Percentiles rank a stretch among this genome's conserved stretches.
Evolutionary conservation across 2,113 vertebrate genomes (phyloP).

Genomic region (Oreocharis arfaki): DNA sequence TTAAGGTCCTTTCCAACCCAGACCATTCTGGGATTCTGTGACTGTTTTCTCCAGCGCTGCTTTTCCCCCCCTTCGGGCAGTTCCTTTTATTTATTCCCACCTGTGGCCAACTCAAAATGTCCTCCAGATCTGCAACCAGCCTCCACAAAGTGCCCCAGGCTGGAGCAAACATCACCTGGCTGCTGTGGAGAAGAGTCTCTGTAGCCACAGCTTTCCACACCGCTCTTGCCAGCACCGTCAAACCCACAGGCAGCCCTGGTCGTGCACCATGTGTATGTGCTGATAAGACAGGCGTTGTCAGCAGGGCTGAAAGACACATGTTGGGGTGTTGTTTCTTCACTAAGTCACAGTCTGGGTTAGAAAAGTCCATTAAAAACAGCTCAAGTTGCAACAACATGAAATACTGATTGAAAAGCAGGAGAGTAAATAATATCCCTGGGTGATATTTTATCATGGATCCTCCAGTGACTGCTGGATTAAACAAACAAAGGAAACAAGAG

Average conservation of each 20-base stretch:
- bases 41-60: neutral
- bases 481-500: neutral
- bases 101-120: neutral
- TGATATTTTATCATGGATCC: neutral
- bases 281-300: neutral
- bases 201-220: neutral
- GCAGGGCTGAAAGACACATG: neutral
- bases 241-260: fast-evolving
- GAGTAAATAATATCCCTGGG: neutral
- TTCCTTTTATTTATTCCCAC: conserved; percentile 42
- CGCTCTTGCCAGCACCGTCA: fast-evolving
- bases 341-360: neutral
- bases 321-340: neutral
- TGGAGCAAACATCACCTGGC: neutral
- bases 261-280: fast-evolving
- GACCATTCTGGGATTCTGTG: neutral
- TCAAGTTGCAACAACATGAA: neutral
- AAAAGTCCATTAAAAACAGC: neutral
- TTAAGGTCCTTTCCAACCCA: neutral
- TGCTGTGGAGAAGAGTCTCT: fast-evolving
- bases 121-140: neutral
- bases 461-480: neutral
- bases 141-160: neutral
- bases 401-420: neutral
- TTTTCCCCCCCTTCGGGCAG: neutral